A percentile compares a stretch with the other conserved stretches of the same genome.
Conservation (phyloP, 2,888 invertebrate species). For the Blastobasis lacticolella region DNA sequence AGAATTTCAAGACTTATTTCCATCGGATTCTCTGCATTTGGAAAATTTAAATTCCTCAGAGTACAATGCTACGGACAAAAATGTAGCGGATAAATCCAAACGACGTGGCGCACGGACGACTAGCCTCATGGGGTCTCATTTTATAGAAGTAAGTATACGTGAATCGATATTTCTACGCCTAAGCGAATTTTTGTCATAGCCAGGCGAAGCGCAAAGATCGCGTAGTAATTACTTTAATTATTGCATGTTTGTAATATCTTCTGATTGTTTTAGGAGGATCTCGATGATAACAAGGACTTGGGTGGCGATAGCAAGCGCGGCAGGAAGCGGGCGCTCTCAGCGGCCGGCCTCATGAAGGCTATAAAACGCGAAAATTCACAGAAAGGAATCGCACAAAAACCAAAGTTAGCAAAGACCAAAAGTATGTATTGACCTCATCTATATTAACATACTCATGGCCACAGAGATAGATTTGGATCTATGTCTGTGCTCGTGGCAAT, state of each 20-base stretch:
- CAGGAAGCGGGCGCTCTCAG: constrained; percentile 50
- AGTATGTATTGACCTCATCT: constrained; percentile 25
- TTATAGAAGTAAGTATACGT: constrained; percentile 24
- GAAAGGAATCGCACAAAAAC: constrained; percentile 30
- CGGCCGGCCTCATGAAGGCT: constrained; percentile 13
- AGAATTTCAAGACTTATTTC: constrained; percentile 44
- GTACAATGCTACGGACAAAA: constrained; percentile 20
- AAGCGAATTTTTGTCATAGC: too few species aligned
- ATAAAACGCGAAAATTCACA: constrained; percentile 23
- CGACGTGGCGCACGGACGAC: constrained; percentile 28
- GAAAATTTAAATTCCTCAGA: constrained; percentile 32
- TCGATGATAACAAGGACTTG: too few species aligned
- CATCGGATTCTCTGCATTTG: constrained; percentile 32
- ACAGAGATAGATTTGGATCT: too few species aligned
- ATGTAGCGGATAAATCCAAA: constrained; percentile 28
- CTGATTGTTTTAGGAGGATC: too few species aligned
- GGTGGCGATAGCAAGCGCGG: constrained; percentile 41
- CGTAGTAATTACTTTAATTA: too few species aligned
- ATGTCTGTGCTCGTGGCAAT: too few species aligned
- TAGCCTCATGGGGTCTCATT: constrained; percentile 29
- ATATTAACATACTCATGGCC: too few species aligned
- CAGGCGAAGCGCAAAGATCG: too few species aligned
- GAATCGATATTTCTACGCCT: background rate
- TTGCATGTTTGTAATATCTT: too few species aligned
- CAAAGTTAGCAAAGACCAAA: constrained; percentile 38